Percentiles rank a stretch among this genome's conserved stretches.
These are phyloP conservation scores for Drosophila barbarae DNA, from an alignment of 2,888 invertebrate species.

Conservation along the genomic window DNA sequence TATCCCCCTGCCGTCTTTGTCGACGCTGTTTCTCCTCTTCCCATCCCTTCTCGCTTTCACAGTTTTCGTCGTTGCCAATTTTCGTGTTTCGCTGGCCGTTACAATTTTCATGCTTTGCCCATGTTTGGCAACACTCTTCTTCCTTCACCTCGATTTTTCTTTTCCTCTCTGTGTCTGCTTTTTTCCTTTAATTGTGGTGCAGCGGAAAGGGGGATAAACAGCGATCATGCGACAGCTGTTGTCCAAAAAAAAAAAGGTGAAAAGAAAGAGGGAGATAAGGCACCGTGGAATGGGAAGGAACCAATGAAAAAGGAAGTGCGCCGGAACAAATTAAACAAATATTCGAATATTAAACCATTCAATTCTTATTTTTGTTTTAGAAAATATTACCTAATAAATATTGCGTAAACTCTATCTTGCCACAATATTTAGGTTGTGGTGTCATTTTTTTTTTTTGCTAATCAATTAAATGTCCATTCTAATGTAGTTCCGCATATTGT, in stretches of 20 bases:
- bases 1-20: slow-evolving; percentile 1
- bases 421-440: no score
- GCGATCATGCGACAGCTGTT: slow-evolving; percentile 33
- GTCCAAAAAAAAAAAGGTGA: slow-evolving; percentile 8
- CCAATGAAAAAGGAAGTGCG: background rate
- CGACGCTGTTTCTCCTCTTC: slow-evolving; percentile 2
- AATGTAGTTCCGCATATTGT: no score
- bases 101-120: slow-evolving; percentile 39
- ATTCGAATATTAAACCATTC: background rate
- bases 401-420: background rate
- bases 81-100: slow-evolving; percentile 40
- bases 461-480: no score
- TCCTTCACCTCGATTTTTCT: background rate
- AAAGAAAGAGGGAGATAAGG: background rate
- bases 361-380: background rate
- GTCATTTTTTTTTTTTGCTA: no score
- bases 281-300: background rate
- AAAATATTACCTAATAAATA: background rate
- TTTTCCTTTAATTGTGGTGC: slow-evolving; percentile 1
- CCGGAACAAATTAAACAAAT: background rate
- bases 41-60: slow-evolving; percentile 16
- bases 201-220: slow-evolving; percentile 6
- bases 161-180: slow-evolving; percentile 19
- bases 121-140: slow-evolving; percentile 56
- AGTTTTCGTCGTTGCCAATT: slow-evolving; percentile 32